Evolutionary conservation across 2,797 vertebrate genomes (phyloP), one percentile per base, ranked within the genome.

Genomic region (Poecilia wingei): DNA sequence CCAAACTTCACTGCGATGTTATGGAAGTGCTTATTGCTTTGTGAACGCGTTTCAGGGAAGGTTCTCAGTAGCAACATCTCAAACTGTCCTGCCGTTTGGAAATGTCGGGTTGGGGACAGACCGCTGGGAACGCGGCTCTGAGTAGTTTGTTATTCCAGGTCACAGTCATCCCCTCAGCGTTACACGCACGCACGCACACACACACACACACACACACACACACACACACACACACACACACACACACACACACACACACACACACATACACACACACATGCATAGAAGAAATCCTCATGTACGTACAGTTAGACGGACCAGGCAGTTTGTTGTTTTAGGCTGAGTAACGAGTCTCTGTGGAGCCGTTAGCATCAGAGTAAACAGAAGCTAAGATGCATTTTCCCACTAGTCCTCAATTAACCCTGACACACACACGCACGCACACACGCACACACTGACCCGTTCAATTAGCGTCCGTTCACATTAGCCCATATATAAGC

Each of bases 331-430:
- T 95, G 89, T 95, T 94, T 79, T 85, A 91, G 90, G 87, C 86
- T 31, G 74, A 55, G 81, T 92, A 92, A 94, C 91, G 88, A 91
- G 92, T 91, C 95, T 93, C 95, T 55, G 59, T 51, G 95, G 95
- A 92, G 95, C 89, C 83, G 82, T 95, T 96, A 94, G 90, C 85
- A 88, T 92, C 79, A 85, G 89, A 89, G 84, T 91, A 93, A 93
- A 94, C 92, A 95, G 89, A 92, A 93, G 91, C 84, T 85, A 88
- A 85, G 80, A 88, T 91, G 90, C 92, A 90, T 94, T 95, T 95
- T 95, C 94, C 94, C 95, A 95, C 94, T 91, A 95, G 91, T 87
- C 87, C 88, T 91, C 87, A 93, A 92, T 94, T 94, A 94, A 91
- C 92, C 89, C 72, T 57, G 66, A 39, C 72, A 45, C 61, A 66